Base-by-base conservation (phyloP, 2,888 invertebrate genomes). In the Drosophila birchii region DNA sequence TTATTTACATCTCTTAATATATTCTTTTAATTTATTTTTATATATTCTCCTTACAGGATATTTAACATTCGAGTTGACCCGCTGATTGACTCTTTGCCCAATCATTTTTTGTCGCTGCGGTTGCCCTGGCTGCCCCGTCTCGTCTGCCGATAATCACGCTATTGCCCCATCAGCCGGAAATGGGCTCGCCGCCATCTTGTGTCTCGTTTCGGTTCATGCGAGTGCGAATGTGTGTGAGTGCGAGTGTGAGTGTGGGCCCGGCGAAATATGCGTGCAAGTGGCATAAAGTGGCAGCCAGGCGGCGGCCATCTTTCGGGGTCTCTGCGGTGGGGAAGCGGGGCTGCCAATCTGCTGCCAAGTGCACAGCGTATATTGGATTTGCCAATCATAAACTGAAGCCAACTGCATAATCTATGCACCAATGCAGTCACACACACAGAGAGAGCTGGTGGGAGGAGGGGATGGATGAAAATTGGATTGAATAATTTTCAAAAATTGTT, bases 361-460 rank as follows among this genome's bases (percentile, higher is more conserved):
- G 84, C 88, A 81, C 79, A 79, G 81, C 87, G 86, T 86, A 84
- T 84, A 84, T 84, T 88, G 84, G 84, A 84, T 84, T 88, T 88
- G 81, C 84, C 84, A 84, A 84, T 84, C 88, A 86, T 88, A 88
- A 88, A 84, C 88, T 86, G 86, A 88, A 88, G 83, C 83, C 86
- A 88, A 83, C 84, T 88, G 84, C 88, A 84, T 84, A 84, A 84
- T 88, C 84, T 88, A 86, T 88, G 86, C 88, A 80, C 85, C 87
- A 72, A 69, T 73, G 57, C 75, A 66, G 51, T 63, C 36, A 76
- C 80, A 88, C 76, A 68, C 77, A 77, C 2, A 3, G 57, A 34
- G 8, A 7, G 29, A 5, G 12, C 2, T 34, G 34, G 12, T 11
- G 20, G 9, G 38, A 6, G 16, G 5, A n/a, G n/a, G 45, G 34